Evolutionary conservation across 2,113 vertebrate species (phyloP).

Genomic region (Silurus meridionalis): DNA sequence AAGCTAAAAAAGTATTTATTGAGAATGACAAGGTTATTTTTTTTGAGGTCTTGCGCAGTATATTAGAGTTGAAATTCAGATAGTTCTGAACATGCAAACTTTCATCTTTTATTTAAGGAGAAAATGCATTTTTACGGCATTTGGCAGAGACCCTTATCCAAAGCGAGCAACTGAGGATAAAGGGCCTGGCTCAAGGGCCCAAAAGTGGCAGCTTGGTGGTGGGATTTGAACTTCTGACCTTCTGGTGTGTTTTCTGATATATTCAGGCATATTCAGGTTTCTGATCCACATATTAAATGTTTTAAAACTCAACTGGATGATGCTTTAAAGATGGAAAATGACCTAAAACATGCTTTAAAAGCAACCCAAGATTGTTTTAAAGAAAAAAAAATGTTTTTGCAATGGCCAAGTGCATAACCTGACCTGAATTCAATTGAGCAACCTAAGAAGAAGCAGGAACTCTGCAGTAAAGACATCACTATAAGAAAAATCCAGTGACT

Average conservation of each 20-base stretch:
- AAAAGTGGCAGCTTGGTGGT: too few relatives aligned
- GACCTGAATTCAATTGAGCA: neutral
- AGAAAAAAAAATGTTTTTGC: neutral
- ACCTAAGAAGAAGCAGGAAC: neutral
- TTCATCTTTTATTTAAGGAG: neutral
- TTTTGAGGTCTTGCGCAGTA: neutral
- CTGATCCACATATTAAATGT: neutral
- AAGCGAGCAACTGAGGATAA: too few relatives aligned
- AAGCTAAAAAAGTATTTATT: neutral
- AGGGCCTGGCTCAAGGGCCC: too few relatives aligned
- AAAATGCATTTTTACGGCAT: too few relatives aligned
- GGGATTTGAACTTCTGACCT: too few relatives aligned
- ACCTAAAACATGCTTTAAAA: neutral
- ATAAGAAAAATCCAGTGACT: neutral
- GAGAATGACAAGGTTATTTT: neutral
- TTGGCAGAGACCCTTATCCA: too few relatives aligned
- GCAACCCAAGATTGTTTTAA: neutral
- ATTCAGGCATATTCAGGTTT: too few relatives aligned
- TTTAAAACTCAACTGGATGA: neutral
- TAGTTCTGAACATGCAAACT: neutral
- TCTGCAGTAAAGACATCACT: neutral
- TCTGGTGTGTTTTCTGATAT: too few relatives aligned
- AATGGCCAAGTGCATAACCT: neutral
- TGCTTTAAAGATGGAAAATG: neutral
- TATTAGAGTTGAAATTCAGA: neutral